Percentiles rank a stretch among this genome's conserved stretches.
These are phyloP conservation scores for Calcarius lapponicus DNA, from an alignment of 2,797 vertebrate species.

Conservation along the genomic window DNA sequence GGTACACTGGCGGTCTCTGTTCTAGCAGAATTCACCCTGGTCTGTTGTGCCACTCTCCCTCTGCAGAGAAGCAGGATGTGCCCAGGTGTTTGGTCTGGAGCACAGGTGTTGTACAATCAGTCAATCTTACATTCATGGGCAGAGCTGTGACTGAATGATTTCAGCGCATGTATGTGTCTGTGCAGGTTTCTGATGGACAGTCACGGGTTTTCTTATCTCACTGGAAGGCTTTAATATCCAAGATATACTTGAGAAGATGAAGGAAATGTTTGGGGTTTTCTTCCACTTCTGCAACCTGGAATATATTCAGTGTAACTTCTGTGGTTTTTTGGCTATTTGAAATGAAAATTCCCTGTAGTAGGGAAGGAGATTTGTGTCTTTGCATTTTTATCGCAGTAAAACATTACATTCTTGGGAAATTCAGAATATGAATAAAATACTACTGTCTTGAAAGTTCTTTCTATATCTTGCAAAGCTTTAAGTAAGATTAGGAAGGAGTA, in stretches of 20 bases:
- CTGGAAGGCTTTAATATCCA: neutral
- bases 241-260: neutral
- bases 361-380: neutral
- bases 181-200: neutral
- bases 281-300: neutral
- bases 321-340: slow-evolving; percentile 44
- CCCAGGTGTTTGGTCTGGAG: neutral
- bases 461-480: slow-evolving; percentile 23
- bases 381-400: neutral
- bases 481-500: neutral
- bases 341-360: slow-evolving; percentile 15
- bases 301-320: neutral
- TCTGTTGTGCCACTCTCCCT: neutral
- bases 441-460: slow-evolving; percentile 15
- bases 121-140: rapidly evolving
- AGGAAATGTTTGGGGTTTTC: slow-evolving; percentile 11
- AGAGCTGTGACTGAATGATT: neutral
- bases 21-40: neutral
- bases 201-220: neutral
- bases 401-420: neutral
- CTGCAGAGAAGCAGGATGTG: neutral
- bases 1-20: neutral
- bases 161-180: neutral
- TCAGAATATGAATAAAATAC: neutral
- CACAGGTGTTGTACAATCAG: rapidly evolving